Base-by-base conservation (phyloP, 2,888 invertebrate genomes). In the Frankliniella intonsa region DNA sequence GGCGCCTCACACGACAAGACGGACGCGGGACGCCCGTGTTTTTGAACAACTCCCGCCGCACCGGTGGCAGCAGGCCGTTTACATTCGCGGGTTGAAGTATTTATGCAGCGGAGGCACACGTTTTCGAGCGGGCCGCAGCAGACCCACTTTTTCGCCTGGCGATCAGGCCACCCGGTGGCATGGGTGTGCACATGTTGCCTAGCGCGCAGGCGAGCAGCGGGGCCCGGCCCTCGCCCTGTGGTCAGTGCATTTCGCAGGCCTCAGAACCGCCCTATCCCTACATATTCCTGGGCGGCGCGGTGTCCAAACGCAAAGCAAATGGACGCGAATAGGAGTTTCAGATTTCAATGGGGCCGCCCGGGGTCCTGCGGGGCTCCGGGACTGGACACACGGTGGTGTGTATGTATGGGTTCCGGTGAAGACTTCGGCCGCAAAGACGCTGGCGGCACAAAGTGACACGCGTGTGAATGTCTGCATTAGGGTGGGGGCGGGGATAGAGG, bases 391-490 rank as follows among this genome's bases (percentile, higher is more conserved):
- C 25, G 22, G 69, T 76, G 69, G 17, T 62, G 62, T 62, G 62
- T 17, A n/a, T 62, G 62, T 17, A 17, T 62, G 62, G 62, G 62
- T 76, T 76, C 69, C 69, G 69, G 69, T 76, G 25, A 76, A 25
- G 69, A 22, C 69, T 11, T 22, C 3, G 69, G 22, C 69, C 25
- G 69, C 69, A 22, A 22, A 76, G 22, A 25, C 69, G 69, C 69
- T 25, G 69, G 69, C n/a, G 69, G 69, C 25, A 25, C 69, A 25
- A 76, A 76, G 69, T 76, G 69, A 76, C 69, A 76, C 69, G 69
- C 69, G 69, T 76, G 69, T 76, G 69, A 76, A 76, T 76, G 69
- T 76, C 69, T 76, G 69, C 69, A 76, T 76, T 76, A 76, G 69
- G 25, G 12, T 38, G 38, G 38, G 38, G 38, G 38, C 38, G 38